Base-by-base conservation (phyloP, 2,888 invertebrate species). In the Pollenia amentaria region DNA sequence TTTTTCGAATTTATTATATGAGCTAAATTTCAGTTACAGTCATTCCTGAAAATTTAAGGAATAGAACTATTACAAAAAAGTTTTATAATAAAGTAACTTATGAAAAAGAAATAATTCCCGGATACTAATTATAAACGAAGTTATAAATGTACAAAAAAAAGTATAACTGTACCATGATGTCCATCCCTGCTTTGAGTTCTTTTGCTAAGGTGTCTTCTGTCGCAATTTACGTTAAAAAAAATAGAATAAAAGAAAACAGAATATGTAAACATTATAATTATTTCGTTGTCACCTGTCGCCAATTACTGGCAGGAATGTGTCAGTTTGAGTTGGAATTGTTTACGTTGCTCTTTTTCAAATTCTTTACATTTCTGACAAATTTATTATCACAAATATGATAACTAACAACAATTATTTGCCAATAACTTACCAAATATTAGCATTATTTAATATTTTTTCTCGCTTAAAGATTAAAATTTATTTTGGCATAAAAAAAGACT, bases 291-390 rank as follows among this genome's bases (percentile, higher is more conserved):
- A 79, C 53, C 60, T 79, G 79, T 72, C 80, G 14, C 18, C 9
- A 18, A 29, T 29, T 29, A 2, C 8, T 38, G 38, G 42, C 67
- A 51, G 40, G 42, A 48, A 42, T 42, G 57, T 60, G 48, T 75
- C 67, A 82, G 75, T 69, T 82, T 75, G 38, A 14, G 44, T 29
- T 53, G 57, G 65, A 42, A 60, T 51, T 69, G 55, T 55, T 57
- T 46, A 48, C 16, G 44, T 18, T 70, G 7, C 6, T 40, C 44
- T 46, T 67, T 14, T 57, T 40, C 8, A 67, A 44, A 69, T 78
- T 65, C 42, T 73, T 81, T 73, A 73, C 73, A 48, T 75, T 48
- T 57, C 67, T 67, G 73, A 51, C 42, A 67, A 48, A 82, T 69
- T 67, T 53, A 44, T 79, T 79, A 73, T 60, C 60, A 67, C 3